phyloP scores from a whole-genome alignment of 2,888 invertebrate genomes.

The Bursaphelenchus okinawaensis region DNA sequence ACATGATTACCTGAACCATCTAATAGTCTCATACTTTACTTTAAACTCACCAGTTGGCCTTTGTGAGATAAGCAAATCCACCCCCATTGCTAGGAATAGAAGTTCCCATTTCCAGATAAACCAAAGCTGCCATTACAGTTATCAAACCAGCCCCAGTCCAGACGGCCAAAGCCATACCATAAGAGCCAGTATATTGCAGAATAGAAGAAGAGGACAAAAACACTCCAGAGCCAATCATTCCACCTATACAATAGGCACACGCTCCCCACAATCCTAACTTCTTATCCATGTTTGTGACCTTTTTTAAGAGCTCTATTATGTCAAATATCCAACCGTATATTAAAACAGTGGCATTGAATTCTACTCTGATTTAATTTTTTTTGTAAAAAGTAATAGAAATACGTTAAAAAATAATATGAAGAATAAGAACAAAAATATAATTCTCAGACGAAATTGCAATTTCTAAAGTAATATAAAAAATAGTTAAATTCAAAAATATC shows the following conservation, averaged over 20 bases:
- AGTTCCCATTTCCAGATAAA: constrained; percentile 74
- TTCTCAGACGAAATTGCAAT: too few relatives aligned
- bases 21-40: too few relatives aligned
- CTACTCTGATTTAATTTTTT: too few relatives aligned
- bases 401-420: too few relatives aligned
- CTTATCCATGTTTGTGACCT: constrained; percentile 13
- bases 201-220: constrained; percentile 92
- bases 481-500: too few relatives aligned
- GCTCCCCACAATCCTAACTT: constrained; percentile 27
- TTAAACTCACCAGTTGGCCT: constrained; percentile 36
- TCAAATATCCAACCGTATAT: too few relatives aligned
- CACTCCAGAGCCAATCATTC: constrained; percentile 70
- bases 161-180: constrained; percentile 79
- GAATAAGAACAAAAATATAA: too few relatives aligned
- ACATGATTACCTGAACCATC: background rate
- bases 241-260: constrained; percentile 40
- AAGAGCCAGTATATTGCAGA: constrained; percentile 76
- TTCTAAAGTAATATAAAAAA: too few relatives aligned
- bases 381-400: too few relatives aligned
- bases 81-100: constrained; percentile 90
- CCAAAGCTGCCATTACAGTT: constrained; percentile 78
- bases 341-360: too few relatives aligned
- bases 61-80: constrained; percentile 80
- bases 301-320: too few relatives aligned
- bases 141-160: constrained; percentile 83